These are phyloP conservation scores for Leucoraja erinaceus DNA, from an alignment of 2,113 vertebrate species.

Conservation along the genomic window DNA sequence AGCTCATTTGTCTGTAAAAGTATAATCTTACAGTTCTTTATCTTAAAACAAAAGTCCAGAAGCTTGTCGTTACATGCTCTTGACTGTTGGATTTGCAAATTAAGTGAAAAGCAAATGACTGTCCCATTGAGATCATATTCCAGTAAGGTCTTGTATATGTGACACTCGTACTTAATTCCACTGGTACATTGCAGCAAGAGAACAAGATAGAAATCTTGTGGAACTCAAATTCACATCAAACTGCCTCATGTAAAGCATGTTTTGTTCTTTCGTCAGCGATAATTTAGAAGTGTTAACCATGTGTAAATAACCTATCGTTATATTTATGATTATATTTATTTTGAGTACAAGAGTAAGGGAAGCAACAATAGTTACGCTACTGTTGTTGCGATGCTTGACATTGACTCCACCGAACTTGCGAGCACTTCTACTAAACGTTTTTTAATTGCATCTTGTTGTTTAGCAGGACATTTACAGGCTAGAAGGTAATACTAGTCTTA, in stretches of 20 bases:
- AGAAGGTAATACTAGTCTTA: too few species aligned
- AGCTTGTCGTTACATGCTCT: neutral
- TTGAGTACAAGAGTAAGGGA: neutral
- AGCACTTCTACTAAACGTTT: neutral
- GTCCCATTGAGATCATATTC: neutral
- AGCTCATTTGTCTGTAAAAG: neutral
- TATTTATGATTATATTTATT: neutral
- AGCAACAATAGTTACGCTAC: neutral
- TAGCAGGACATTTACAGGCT: neutral
- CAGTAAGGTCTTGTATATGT: neutral
- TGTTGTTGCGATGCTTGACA: neutral
- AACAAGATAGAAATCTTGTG: neutral
- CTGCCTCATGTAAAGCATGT: neutral
- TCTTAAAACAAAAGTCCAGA: neutral
- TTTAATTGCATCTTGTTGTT: neutral
- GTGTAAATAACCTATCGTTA: neutral
- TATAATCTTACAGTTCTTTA: neutral
- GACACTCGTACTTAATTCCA: neutral
- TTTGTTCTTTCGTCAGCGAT: neutral
- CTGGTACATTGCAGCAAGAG: too few species aligned
- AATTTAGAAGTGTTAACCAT: neutral
- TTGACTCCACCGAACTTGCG: neutral
- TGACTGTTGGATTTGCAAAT: neutral
- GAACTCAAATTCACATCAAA: neutral
- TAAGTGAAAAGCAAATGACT: neutral